These are phyloP conservation scores for Drosophila sp. DNA, from an alignment of 1,140 invertebrate genomes.

Conservation along the genomic window DNA sequence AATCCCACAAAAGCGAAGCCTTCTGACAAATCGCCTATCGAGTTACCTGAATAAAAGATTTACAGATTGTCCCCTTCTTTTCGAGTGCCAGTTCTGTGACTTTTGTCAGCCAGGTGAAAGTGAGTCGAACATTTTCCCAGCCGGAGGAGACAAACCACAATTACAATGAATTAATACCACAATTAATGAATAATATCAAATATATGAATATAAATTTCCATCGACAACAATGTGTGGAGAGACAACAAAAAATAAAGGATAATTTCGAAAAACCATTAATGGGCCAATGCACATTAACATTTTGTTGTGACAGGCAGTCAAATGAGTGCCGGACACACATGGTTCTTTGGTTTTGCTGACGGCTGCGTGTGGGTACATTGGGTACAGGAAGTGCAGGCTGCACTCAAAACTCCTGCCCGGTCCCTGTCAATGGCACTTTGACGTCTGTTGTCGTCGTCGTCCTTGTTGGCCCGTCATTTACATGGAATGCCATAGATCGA, in stretches of 20 bases:
- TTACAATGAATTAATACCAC: no score
- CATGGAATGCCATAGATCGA: conserved; percentile 62
- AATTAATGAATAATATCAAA: conserved; percentile 32
- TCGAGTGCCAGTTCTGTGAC: conserved; percentile 41
- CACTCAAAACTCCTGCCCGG: conserved; percentile 31
- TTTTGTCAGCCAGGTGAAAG: conserved; percentile 43
- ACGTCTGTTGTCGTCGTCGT: conserved; percentile 18
- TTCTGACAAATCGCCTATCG: conserved; percentile 64
- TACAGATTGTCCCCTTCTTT: conserved; percentile 55
- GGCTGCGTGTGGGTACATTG: conserved; percentile 17
- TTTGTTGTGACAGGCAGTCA: conserved; percentile 76
- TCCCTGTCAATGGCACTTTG: conserved; percentile 47
- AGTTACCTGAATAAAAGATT: conserved; percentile 49
- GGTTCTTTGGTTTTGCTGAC: conserved; percentile 21
- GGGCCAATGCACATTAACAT: conserved; percentile 63
- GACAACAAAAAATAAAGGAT: conserved; percentile 60
- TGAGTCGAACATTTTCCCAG: conserved; percentile 9
- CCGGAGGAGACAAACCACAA: conserved; percentile 29
- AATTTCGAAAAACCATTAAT: conserved; percentile 79
- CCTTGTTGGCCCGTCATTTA: conserved; percentile 47
- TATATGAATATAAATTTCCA: conserved; percentile 48
- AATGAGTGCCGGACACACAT: conserved; percentile 54
- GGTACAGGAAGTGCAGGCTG: conserved; percentile 69
- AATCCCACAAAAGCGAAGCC: conserved; percentile 16
- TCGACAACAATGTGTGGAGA: conserved; percentile 52